phyloP scores from a whole-genome alignment of 2,797 vertebrate species.

The Tarsius wallacei region DNA sequence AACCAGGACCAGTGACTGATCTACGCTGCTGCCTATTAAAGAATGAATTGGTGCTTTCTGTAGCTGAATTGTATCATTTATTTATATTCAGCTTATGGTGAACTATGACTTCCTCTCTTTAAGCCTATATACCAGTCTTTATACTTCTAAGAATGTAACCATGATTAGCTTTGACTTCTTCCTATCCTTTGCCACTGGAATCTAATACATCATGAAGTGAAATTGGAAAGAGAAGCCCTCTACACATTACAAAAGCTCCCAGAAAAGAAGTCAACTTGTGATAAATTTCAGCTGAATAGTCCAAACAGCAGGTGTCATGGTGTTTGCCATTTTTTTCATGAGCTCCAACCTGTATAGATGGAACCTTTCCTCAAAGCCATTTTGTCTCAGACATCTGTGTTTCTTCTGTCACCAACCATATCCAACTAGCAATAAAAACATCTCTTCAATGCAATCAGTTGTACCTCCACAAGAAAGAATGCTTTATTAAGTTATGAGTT shows the following conservation, averaged over 20 bases:
- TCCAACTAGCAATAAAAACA: neutral
- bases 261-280: neutral
- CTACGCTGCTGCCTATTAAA: neutral
- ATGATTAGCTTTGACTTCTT: neutral
- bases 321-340: neutral
- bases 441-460: neutral
- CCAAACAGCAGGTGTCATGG: neutral
- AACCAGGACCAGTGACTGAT: neutral
- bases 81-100: neutral
- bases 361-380: neutral
- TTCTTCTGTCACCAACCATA: neutral
- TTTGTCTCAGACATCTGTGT: neutral
- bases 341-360: neutral
- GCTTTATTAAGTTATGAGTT: neutral
- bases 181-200: neutral
- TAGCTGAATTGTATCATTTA: neutral
- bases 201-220: neutral
- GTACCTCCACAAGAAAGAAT: neutral
- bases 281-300: neutral
- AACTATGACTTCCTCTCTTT: neutral
- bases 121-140: neutral
- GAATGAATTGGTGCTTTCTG: neutral
- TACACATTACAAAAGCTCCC: neutral
- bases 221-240: neutral
- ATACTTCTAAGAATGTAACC: conserved; percentile 14